Conservation (phyloP, 2,113 vertebrate genomes). For the Bubo blakistoni region DNA sequence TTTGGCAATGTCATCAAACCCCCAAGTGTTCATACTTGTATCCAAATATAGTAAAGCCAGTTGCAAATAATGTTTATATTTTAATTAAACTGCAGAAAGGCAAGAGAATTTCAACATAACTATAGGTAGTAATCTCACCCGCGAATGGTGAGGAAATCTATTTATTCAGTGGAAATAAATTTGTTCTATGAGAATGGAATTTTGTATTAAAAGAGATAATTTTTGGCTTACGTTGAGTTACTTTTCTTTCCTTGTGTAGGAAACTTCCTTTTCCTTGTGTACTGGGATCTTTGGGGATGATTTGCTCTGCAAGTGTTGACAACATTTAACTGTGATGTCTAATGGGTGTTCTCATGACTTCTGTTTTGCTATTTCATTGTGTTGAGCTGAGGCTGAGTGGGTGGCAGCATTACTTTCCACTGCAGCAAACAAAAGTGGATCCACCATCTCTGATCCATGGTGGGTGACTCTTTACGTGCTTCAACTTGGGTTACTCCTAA, state of each 20-base stretch:
- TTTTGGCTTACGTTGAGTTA: constrained; percentile 62
- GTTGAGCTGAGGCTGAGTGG: constrained; percentile 16
- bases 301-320: not conserved
- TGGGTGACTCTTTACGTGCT: not conserved
- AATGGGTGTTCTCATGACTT: not conserved
- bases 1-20: constrained; percentile 24
- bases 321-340: not conserved
- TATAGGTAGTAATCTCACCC: constrained; percentile 41
- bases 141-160: constrained; percentile 37
- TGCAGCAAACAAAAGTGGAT: not conserved
- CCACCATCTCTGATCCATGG: not conserved
- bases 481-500: not conserved
- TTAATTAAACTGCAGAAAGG: constrained; percentile 61
- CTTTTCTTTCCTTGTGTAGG: constrained; percentile 51
- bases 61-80: constrained; percentile 68
- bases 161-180: constrained; percentile 73
- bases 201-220: constrained; percentile 72
- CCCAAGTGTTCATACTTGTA: constrained; percentile 34
- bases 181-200: constrained; percentile 70
- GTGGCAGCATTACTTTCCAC: constrained; percentile 16
- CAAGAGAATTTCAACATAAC: constrained; percentile 43
- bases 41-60: constrained; percentile 52
- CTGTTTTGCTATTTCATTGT: constrained; percentile 12
- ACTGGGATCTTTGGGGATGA: not conserved
- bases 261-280: constrained; percentile 44